Evolutionary conservation across 2,888 invertebrate species (phyloP).

Genomic region (Drosophila parthenogenetica): DNA sequence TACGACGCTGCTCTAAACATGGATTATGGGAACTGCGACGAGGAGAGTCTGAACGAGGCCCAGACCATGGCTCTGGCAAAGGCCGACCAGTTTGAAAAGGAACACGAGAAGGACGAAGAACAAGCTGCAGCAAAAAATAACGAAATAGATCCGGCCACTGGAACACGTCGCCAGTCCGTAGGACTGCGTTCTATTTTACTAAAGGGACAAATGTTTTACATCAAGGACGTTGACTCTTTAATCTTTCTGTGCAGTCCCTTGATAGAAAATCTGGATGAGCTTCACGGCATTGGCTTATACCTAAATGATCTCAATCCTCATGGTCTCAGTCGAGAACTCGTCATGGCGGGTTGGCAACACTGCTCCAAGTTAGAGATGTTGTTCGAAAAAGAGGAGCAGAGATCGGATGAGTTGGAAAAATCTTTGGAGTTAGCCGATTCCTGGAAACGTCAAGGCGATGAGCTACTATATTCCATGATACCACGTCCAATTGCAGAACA

Average conservation of each 20-base stretch:
- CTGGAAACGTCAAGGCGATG: constrained; percentile 94
- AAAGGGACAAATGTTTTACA: constrained; percentile 93
- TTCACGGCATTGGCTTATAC: constrained; percentile 91
- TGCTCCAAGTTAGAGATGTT: constrained; percentile 92
- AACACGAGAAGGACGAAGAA: constrained; percentile 42
- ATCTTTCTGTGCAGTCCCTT: constrained; percentile 95
- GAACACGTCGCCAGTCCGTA: constrained; percentile 45
- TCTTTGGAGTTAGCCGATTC: constrained; percentile 91
- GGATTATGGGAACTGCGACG: constrained; percentile 77
- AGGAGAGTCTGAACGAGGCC: constrained; percentile 67
- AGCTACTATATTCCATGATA: constrained; percentile 96
- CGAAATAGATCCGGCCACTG: constrained; percentile 70
- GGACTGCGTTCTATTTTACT: constrained; percentile 88
- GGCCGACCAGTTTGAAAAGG: constrained; percentile 58
- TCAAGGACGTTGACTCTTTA: constrained; percentile 92
- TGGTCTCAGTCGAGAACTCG: constrained; percentile 93
- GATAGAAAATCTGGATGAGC: constrained; percentile 94
- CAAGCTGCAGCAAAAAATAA: constrained; percentile 47
- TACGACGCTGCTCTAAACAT: constrained; percentile 75
- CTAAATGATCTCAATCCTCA: constrained; percentile 94
- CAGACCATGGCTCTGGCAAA: constrained; percentile 65
- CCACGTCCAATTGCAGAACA: constrained; percentile 93
- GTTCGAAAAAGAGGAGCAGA: constrained; percentile 92
- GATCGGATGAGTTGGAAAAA: constrained; percentile 91
- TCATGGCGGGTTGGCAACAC: constrained; percentile 94